Evolutionary conservation across 2,888 invertebrate genomes (phyloP).

Genomic region (Sclerodermus sp.): DNA sequence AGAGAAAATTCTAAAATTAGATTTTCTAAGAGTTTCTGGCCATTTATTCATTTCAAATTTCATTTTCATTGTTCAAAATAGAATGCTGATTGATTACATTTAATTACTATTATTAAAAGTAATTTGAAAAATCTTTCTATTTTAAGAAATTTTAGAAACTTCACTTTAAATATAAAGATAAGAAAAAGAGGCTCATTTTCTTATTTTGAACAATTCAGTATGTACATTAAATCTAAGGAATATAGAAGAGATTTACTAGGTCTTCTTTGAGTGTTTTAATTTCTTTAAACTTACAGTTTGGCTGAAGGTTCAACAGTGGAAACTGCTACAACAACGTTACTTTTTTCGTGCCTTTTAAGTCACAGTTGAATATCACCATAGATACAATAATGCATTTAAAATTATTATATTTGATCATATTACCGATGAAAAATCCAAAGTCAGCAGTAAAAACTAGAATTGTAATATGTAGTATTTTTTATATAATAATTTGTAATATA

Average conservation of each 20-base stretch:
- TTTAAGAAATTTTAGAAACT: not conserved
- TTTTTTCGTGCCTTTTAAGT: constrained; percentile 23
- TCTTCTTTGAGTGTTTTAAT: constrained; percentile 55
- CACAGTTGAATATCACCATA: no score
- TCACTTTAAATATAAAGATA: constrained; percentile 17
- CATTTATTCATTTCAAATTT: no score
- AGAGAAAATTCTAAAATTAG: no score
- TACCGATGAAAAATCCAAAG: not conserved
- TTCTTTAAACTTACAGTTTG: constrained; percentile 58
- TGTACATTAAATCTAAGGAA: not conserved
- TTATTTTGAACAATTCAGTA: constrained; percentile 18
- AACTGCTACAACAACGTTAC: constrained; percentile 51
- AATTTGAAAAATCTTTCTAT: not conserved
- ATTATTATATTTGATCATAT: no score
- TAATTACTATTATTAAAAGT: not conserved
- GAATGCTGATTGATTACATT: not conserved
- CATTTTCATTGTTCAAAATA: not conserved
- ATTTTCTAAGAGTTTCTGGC: no score
- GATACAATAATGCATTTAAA: no score
- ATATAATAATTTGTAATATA: no score
- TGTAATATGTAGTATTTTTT: not conserved
- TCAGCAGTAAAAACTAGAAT: not conserved
- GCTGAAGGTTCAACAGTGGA: constrained; percentile 50
- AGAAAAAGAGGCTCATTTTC: constrained; percentile 19
- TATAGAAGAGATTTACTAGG: not conserved